Base-by-base conservation (phyloP, 2,113 vertebrate species). In the Azemiops feae region DNA sequence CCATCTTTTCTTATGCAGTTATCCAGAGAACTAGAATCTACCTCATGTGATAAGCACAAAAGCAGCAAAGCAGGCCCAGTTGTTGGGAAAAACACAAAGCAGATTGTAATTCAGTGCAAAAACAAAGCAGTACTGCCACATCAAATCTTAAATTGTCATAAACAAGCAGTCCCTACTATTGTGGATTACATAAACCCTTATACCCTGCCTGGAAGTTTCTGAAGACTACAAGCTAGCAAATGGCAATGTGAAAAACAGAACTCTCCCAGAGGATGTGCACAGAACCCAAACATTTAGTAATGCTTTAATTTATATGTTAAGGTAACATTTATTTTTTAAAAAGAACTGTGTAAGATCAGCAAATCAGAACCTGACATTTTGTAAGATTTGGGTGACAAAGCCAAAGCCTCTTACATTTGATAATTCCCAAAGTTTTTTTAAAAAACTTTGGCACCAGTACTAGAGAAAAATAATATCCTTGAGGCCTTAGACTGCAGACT, bases 1-100 rank as follows among this genome's bases (percentile, higher is more conserved):
- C 12, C 96, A 20, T 81, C 1, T 5, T 9, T 89, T 16, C 50
- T 90, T 25, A 64, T 50, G 58, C 9, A 52, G 12, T 30, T 89
- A 64, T 53, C n/a, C 18, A 45, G 30, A 53, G 14, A 93, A 43
- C 25, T 93, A 58, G 57, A 81, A 47, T 14, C 34, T 53, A 45
- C 39, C 58, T 27, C 93, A 92, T 85, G 55, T 88, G 6, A 3
- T 25, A 39, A 94, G 93, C 55, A 90, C 91, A 69, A 87, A 86
- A 86, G 53, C n/a, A 87, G 27, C 25, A n/a, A 22, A 93, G 16
- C 95, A 95, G 47, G 27, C 95, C 94, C 95, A 96, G 95, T 69
- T 94, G 92, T 85, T 93, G 89, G 50, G 93, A 90, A 88, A 91
- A 7, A 53, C 69, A 92, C 91, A 95, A 89, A 7, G 92, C 93